Evolutionary conservation across 2,888 invertebrate species (phyloP).

Genomic region (Lottia scabra): DNA sequence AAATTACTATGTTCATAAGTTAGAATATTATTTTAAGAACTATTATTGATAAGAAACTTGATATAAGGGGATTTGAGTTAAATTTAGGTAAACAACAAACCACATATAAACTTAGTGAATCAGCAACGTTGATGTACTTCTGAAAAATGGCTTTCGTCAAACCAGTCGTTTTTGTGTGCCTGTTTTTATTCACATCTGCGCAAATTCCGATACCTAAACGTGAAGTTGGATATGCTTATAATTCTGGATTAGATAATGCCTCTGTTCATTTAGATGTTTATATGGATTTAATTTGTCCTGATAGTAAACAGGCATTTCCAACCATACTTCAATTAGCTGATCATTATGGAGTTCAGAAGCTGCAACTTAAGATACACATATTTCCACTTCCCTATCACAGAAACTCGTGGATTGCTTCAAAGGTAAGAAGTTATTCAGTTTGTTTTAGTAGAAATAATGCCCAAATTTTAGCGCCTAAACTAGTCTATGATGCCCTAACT

Average conservation of each 20-base stretch:
- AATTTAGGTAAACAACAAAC: no score
- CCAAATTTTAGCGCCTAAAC: no score
- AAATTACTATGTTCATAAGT: no score
- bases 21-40: no score
- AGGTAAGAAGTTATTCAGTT: conserved; percentile 30
- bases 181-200: neutral
- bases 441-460: no score
- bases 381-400: conserved; percentile 57
- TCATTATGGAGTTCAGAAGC: conserved; percentile 37
- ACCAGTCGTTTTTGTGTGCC: no score
- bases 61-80: no score
- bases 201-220: conserved; percentile 42
- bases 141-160: no score
- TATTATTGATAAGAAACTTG: no score
- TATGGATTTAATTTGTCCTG: conserved; percentile 50
- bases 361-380: conserved; percentile 42
- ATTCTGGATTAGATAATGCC: conserved; percentile 32
- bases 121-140: no score
- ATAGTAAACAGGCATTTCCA: conserved; percentile 41
- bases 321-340: conserved; percentile 37
- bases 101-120: no score
- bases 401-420: conserved; percentile 44
- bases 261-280: conserved; percentile 43
- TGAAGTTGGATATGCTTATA: conserved; percentile 42
- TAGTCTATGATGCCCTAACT: no score